A percentile compares a stretch with the other conserved stretches of the same genome.
Conservation (phyloP, 2,113 vertebrate species). For the Fulica atra region DNA sequence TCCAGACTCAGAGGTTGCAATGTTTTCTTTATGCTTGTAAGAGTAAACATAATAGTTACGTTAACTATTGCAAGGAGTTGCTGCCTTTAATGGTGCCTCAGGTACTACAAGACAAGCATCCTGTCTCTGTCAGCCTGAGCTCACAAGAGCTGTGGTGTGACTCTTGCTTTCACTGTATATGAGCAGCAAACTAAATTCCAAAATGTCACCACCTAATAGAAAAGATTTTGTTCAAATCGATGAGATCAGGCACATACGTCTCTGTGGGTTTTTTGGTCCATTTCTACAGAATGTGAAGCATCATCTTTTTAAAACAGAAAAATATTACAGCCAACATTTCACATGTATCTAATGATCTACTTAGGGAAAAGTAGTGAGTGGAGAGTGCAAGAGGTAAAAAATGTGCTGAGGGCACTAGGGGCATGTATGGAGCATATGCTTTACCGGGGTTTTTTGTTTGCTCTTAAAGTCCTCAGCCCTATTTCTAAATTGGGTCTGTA, state of each 20-base stretch:
- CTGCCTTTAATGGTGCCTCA: not conserved
- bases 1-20: not conserved
- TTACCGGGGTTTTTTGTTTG: not conserved
- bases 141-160: not conserved
- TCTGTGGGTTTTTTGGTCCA: not conserved
- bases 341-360: not conserved
- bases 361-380: not conserved
- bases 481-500: not conserved
- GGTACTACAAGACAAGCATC: not conserved
- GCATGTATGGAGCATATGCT: not conserved
- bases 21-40: not conserved
- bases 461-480: not conserved
- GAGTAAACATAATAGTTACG: not conserved
- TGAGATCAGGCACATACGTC: not conserved
- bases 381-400: not conserved
- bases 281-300: not conserved
- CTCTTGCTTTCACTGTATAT: not conserved
- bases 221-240: not conserved
- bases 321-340: not conserved
- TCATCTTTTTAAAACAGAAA: not conserved
- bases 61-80: not conserved
- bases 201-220: not conserved
- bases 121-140: not conserved
- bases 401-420: not conserved
- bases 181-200: not conserved